Percentiles rank a stretch among this genome's conserved stretches.
Conservation (phyloP, 2,888 invertebrate genomes). For the Ornithoptera alexandrae region DNA sequence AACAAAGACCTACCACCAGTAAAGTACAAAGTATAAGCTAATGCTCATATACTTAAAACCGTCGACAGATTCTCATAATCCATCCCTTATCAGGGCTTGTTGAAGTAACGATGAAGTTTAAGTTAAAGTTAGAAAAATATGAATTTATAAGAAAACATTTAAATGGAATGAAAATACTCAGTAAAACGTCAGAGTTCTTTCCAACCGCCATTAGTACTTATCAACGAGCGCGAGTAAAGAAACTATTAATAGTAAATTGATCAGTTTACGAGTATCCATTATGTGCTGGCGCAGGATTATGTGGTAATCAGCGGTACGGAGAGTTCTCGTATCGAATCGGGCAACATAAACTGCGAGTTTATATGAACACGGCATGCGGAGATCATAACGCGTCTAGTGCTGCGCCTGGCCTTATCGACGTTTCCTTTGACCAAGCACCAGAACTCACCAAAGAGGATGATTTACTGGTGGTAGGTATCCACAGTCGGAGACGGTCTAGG, state of each 20-base stretch:
- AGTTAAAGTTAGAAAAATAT: too few relatives aligned
- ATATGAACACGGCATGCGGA: slow-evolving; percentile 18
- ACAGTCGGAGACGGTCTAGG: too few relatives aligned
- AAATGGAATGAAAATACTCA: background rate
- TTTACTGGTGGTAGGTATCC: too few relatives aligned
- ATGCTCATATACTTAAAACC: too few relatives aligned
- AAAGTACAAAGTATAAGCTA: too few relatives aligned
- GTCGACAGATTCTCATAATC: too few relatives aligned
- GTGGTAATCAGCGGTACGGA: slow-evolving; percentile 25
- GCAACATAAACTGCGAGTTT: slow-evolving; percentile 28
- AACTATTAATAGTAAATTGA: slow-evolving; percentile 23
- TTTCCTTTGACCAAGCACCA: background rate
- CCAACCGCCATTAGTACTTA: slow-evolving; percentile 8
- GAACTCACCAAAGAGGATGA: too few relatives aligned
- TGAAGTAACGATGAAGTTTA: too few relatives aligned
- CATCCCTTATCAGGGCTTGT: too few relatives aligned
- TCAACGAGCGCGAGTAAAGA: slow-evolving; percentile 13
- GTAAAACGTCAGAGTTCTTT: slow-evolving; percentile 14
- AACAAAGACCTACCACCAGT: too few relatives aligned
- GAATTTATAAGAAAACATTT: background rate
- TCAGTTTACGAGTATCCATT: slow-evolving; percentile 16
- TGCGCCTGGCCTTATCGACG: slow-evolving; percentile 1
- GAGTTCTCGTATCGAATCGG: slow-evolving; percentile 24
- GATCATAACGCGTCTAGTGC: slow-evolving; percentile 27
- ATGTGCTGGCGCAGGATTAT: slow-evolving; percentile 20